phyloP scores from a whole-genome alignment of 2,888 invertebrate species.

The Tenthredo livida region DNA sequence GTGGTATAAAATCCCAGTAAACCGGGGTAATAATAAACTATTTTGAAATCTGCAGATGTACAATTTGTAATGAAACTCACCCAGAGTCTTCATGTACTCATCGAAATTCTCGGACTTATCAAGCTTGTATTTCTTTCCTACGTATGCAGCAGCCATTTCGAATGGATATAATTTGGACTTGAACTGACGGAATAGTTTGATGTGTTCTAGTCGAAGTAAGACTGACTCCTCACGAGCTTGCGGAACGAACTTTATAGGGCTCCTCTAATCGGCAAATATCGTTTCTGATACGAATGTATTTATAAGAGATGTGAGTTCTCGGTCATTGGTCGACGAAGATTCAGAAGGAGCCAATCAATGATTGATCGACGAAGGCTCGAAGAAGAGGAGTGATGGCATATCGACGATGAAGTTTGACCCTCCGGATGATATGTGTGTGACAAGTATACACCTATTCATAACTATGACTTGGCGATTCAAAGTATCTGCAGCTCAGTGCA shows the following conservation, averaged over 20 bases:
- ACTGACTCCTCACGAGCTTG: constrained; percentile 2
- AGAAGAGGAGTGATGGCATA: constrained; percentile 14
- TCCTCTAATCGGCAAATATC: constrained; percentile 39
- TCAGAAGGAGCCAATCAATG: constrained; percentile 1
- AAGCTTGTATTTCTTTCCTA: constrained; percentile 91
- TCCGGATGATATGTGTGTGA: constrained; percentile 1
- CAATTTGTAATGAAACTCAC: constrained; percentile 80
- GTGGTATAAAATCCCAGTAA: background rate
- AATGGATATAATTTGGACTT: background rate
- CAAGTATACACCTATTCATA: background rate
- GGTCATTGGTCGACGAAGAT: constrained; percentile 30
- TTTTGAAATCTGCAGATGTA: background rate
- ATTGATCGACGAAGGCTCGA: constrained; percentile 10
- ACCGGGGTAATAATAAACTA: background rate
- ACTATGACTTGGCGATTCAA: background rate
- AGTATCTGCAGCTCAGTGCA: background rate
- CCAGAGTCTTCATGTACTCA: constrained; percentile 92
- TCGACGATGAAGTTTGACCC: constrained; percentile 44
- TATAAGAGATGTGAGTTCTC: background rate
- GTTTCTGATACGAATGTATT: background rate
- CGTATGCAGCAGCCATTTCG: constrained; percentile 67
- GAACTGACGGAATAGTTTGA: constrained; percentile 3
- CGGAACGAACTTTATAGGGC: constrained; percentile 25
- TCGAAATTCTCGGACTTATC: constrained; percentile 91
- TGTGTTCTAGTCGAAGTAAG: constrained; percentile 47